Evolutionary conservation across 2,797 vertebrate species (phyloP).

Genomic region (Aeoliscus strigatus): DNA sequence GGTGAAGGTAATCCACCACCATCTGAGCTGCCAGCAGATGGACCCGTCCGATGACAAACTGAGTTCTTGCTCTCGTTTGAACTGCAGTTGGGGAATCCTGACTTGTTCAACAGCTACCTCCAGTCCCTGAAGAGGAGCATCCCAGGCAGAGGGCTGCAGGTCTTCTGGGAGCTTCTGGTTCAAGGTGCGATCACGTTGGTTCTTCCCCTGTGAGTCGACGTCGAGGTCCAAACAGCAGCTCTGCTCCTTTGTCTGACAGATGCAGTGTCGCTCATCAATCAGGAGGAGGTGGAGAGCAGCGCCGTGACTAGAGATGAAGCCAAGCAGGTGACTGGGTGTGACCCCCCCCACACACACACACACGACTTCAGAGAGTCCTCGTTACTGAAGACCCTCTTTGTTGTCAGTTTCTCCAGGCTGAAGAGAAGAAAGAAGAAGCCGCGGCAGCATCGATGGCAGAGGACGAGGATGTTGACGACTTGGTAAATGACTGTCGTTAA

Average conservation of each 20-base stretch:
- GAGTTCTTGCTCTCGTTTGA: constrained; percentile 37
- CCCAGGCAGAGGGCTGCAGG: constrained; percentile 77
- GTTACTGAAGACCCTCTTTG: constrained; percentile 4
- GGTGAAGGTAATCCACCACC: constrained; percentile 88
- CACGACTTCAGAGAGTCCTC: constrained; percentile 2
- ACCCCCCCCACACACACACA: too few relatives aligned
- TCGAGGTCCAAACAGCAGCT: constrained; percentile 6
- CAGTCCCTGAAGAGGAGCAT: constrained; percentile 82
- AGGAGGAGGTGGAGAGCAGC: constrained; percentile 85
- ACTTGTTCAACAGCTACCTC: constrained; percentile 86
- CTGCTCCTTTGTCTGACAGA: constrained; percentile 66
- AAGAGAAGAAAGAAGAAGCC: constrained; percentile 70
- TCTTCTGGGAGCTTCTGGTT: constrained; percentile 92
- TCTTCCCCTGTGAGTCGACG: too few relatives aligned
- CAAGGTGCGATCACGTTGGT: constrained; percentile 75
- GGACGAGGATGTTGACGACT: constrained; percentile 89
- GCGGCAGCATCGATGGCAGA: constrained; percentile 67
- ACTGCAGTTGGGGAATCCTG: constrained; percentile 71
- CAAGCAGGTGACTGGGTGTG: constrained; percentile 77
- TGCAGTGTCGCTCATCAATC: constrained; percentile 85
- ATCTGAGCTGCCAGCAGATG: constrained; percentile 19
- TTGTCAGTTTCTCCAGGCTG: constrained; percentile 80
- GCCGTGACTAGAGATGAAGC: constrained; percentile 80
- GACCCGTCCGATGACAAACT: too few relatives aligned
- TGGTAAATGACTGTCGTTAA: constrained; percentile 87